phyloP scores from a whole-genome alignment of 2,797 vertebrate species.

The Ctenosaura bakeri region DNA sequence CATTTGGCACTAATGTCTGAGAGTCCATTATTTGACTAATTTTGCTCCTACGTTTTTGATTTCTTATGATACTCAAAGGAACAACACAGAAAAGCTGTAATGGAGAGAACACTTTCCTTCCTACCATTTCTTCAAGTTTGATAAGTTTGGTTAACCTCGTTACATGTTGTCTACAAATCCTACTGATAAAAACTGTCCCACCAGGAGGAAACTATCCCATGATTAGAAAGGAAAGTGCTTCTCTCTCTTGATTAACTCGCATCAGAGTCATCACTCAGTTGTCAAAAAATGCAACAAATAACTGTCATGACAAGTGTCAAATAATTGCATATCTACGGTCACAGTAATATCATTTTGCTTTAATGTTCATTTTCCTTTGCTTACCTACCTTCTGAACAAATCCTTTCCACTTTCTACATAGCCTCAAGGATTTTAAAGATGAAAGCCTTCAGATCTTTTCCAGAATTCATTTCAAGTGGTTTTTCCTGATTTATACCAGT shows the following conservation, averaged over 20 bases:
- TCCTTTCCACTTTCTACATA: constrained; percentile 26
- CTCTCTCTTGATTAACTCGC: constrained; percentile 50
- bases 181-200: constrained; percentile 8
- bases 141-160: constrained; percentile 23
- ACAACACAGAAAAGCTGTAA: constrained; percentile 31
- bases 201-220: constrained; percentile 33
- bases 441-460: not conserved
- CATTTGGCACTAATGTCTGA: constrained; percentile 34
- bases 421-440: not conserved
- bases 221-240: constrained; percentile 22
- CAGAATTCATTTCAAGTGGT: not conserved
- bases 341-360: constrained; percentile 11
- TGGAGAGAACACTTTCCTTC: not conserved
- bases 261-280: constrained; percentile 27
- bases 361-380: constrained; percentile 25
- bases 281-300: constrained; percentile 40
- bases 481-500: not conserved
- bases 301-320: rapidly evolving
- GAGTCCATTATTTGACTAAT: constrained; percentile 13
- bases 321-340: constrained; percentile 25
- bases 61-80: constrained; percentile 25
- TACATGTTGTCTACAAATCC: constrained; percentile 9
- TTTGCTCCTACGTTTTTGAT: constrained; percentile 46
- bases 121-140: constrained; percentile 36
- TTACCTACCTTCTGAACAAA: not conserved